These are phyloP conservation scores for Seira ritae DNA, from an alignment of 2,888 invertebrate species.

Conservation along the genomic window DNA sequence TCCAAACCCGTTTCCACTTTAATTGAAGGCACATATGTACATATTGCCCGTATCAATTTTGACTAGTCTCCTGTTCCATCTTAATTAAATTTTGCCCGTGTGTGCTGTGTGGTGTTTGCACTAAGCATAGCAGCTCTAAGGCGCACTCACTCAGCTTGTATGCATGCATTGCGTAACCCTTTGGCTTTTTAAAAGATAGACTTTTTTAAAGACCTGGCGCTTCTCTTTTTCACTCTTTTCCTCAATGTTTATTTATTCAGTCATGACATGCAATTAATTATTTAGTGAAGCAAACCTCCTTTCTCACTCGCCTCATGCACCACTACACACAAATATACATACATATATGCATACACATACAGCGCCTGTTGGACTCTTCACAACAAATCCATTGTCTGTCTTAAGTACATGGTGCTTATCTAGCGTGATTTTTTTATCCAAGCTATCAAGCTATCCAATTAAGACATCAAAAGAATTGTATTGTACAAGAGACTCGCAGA, in stretches of 20 bases:
- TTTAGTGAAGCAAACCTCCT: conserved; percentile 40
- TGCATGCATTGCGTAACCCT: neutral
- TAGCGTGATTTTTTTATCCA: neutral
- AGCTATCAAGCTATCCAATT: conserved; percentile 51
- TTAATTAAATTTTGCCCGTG: conserved; percentile 24
- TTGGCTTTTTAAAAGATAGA: neutral
- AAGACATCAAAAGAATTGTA: conserved; percentile 52
- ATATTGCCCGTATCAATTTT: neutral
- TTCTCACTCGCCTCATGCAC: conserved; percentile 1
- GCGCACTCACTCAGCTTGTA: neutral
- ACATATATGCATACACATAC: too few species aligned
- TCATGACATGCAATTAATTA: conserved; percentile 58
- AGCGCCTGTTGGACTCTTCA: neutral
- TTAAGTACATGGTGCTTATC: neutral
- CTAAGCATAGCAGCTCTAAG: neutral
- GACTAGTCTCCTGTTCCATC: too few species aligned
- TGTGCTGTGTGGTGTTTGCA: neutral
- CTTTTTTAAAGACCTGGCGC: neutral
- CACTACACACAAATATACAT: too few species aligned
- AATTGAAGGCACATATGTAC: neutral
- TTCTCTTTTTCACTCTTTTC: conserved; percentile 8
- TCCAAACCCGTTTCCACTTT: neutral
- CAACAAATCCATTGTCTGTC: conserved; percentile 38
- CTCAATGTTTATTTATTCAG: conserved; percentile 40
- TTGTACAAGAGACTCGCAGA: neutral